phyloP scores from a whole-genome alignment of 2,113 vertebrate genomes.

The Callorhinus ursinus region DNA sequence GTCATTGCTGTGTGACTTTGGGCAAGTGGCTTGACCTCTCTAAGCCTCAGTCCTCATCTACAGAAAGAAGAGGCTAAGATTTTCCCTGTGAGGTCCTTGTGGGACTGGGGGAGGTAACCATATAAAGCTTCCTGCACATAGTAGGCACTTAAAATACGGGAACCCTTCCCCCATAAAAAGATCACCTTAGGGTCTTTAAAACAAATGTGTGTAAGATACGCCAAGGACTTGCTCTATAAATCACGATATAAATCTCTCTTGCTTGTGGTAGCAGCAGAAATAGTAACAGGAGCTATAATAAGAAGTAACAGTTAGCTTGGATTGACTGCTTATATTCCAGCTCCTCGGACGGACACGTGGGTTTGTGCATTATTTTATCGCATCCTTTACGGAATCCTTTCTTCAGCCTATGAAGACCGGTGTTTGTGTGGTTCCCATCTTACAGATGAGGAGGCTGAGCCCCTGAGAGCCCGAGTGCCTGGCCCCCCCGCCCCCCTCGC shows the following conservation, averaged over 20 bases:
- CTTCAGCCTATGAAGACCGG: neutral
- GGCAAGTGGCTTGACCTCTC: neutral
- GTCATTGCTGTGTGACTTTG: neutral
- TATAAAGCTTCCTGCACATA: too few relatives aligned
- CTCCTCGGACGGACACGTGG: neutral
- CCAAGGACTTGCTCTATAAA: neutral
- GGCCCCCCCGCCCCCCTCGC: rapidly evolving
- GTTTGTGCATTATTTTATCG: neutral
- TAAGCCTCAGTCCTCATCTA: neutral
- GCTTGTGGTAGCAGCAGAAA: neutral
- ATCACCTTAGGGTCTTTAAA: neutral
- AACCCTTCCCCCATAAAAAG: neutral
- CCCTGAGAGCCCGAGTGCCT: neutral
- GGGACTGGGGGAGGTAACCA: neutral
- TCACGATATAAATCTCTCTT: neutral
- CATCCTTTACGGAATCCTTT: neutral
- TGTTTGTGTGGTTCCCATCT: neutral
- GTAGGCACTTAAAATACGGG: neutral
- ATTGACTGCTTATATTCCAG: neutral
- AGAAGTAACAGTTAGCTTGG: neutral
- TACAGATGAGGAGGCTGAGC: neutral
- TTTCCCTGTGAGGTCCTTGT: neutral
- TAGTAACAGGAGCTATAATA: neutral
- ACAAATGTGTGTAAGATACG: neutral
- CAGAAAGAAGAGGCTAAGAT: neutral